phyloP scores from a whole-genome alignment of 2,888 invertebrate species.

The Tenthredo mesomela region DNA sequence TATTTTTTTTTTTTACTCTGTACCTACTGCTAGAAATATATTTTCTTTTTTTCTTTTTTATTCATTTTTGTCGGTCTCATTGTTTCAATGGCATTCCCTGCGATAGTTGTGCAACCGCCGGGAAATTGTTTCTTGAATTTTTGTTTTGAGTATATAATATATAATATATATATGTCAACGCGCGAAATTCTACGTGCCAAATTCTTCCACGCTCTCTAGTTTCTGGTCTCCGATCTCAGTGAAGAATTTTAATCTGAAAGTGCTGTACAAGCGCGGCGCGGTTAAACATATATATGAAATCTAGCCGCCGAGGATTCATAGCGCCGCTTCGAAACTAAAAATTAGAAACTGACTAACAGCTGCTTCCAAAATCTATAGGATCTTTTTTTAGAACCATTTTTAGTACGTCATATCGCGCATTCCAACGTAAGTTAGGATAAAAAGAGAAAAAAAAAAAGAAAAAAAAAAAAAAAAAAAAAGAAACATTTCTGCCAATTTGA shows the following conservation, averaged over 20 bases:
- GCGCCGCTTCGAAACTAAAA: neutral
- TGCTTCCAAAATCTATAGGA: slow-evolving; percentile 4
- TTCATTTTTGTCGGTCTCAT: neutral
- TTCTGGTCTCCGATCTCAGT: neutral
- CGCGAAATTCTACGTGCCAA: neutral
- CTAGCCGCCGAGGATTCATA: neutral
- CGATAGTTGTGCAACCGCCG: neutral
- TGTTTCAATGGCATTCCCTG: neutral
- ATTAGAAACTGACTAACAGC: slow-evolving; percentile 38
- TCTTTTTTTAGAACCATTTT: slow-evolving; percentile 32
- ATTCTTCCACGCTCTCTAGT: neutral
- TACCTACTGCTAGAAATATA: neutral
- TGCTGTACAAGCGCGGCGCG: neutral
- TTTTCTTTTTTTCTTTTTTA: no score
- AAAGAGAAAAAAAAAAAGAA: neutral
- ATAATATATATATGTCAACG: neutral
- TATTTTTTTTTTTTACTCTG: no score
- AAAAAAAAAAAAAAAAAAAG: neutral
- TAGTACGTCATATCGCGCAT: slow-evolving; percentile 8
- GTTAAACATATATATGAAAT: neutral
- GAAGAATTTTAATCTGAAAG: slow-evolving; percentile 4
- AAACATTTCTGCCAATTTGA: neutral
- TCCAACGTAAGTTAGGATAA: slow-evolving; percentile 4
- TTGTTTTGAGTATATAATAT: neutral
- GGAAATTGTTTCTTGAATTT: neutral